Percentiles rank a stretch among this genome's conserved stretches.
These are phyloP conservation scores for Pemphigus obesinymphae DNA, from an alignment of 1,140 invertebrate genomes.

Conservation along the genomic window DNA sequence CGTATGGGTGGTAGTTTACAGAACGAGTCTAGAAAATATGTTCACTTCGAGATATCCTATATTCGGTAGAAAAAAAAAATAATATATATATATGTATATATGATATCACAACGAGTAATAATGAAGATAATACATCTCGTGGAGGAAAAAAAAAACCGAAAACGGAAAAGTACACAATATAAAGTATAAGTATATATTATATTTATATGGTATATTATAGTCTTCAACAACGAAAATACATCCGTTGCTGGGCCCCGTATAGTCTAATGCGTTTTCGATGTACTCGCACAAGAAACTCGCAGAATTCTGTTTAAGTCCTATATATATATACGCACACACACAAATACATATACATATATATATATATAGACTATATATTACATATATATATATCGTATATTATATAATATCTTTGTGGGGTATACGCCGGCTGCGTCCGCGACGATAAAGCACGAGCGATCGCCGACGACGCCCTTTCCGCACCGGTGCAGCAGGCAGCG, in stretches of 20 bases:
- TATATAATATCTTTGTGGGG: not conserved
- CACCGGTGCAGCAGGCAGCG: no score
- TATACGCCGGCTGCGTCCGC: not conserved
- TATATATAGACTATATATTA: no score
- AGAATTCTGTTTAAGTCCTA: not conserved
- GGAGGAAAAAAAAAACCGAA: not conserved
- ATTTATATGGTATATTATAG: no score
- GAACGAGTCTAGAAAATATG: not conserved
- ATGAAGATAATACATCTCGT: not conserved
- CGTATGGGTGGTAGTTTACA: not conserved
- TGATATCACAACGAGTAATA: not conserved
- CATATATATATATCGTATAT: no score
- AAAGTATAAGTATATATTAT: no score
- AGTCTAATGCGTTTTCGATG: slow-evolving; percentile 28
- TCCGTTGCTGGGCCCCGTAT: not conserved
- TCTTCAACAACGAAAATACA: not conserved
- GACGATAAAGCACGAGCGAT: not conserved
- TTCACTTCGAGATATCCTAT: no score
- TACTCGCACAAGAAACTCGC: not conserved
- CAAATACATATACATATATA: no score
- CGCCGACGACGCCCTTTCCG: not conserved
- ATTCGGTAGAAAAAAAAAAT: not conserved
- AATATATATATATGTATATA: not conserved
- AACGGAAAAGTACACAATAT: not conserved
- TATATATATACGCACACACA: not conserved